Base-by-base conservation (phyloP, 1,140 invertebrate genomes). In the Penaeus chinensis region DNA sequence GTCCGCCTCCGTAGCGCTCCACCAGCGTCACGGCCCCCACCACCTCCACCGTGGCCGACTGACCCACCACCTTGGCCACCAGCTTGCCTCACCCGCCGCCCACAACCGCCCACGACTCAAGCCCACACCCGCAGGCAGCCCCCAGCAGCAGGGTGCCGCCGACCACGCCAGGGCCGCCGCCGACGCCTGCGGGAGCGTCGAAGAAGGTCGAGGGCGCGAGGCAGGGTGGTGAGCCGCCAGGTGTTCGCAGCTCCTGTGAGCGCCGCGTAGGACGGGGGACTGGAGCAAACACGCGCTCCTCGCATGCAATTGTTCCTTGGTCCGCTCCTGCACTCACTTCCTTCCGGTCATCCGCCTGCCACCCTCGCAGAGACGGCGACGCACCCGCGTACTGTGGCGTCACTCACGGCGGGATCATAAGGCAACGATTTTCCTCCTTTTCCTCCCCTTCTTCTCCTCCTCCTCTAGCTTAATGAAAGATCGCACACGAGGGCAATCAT, bases 21-120 rank as follows among this genome's bases (percentile, higher is more conserved):
- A 54, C n/a, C n/a, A 27, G 69, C 69, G 32, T 32, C 60, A 61
- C 84, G 69, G 32, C 84, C 84, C 62, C 84, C 84, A 65, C 84
- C 84, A 85, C 84, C 83, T 63, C 83, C 69, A 76, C 83, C 54
- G 83, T 61, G 54, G 83, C 83, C 76, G 84, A 85, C 61, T 85
- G 84, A 37, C 84, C 84, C 84, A 85, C 84, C 84, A 85, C 84
- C 74, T 85, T 85, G 84, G 71, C 84, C 84, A 85, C 71, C 84
- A 78, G 84, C 42, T 78, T 85, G 84, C 60, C 76, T 76, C 71
- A 84, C 47, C 82, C 42, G 63, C 65, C 37, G 47, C 83, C 18
- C 54, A 37, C 63, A 42, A 24, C 32, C 54, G 42, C 82, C 22
- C 20, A n/a, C 81, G n/a, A 65, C 81, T 69, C 4, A 11, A 42